phyloP scores from a whole-genome alignment of 2,888 invertebrate species.

The Sthenelais limicola region DNA sequence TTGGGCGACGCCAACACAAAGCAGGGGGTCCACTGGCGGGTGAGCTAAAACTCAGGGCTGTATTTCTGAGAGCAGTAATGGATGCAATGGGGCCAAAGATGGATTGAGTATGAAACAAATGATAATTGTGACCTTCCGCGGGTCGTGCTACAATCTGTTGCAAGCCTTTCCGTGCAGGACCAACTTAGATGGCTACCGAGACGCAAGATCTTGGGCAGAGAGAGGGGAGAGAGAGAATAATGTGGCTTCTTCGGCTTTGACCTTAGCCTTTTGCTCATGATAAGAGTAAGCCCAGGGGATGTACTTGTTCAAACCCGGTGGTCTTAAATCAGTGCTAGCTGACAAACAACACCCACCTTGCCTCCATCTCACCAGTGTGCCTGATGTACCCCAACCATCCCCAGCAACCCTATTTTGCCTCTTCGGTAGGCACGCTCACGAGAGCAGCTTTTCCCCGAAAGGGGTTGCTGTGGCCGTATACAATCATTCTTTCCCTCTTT shows the following conservation, averaged over 20 bases:
- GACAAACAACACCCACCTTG: constrained; percentile 10
- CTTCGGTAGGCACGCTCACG: too few relatives aligned
- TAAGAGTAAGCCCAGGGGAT: constrained; percentile 30
- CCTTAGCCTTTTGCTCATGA: constrained; percentile 8
- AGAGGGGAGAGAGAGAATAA: constrained; percentile 22
- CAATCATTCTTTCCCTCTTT: too few relatives aligned
- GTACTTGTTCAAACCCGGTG: constrained; percentile 12
- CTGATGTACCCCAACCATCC: too few relatives aligned
- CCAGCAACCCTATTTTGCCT: too few relatives aligned
- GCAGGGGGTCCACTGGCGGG: too few relatives aligned
- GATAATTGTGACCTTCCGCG: constrained; percentile 6
- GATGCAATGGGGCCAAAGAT: constrained; percentile 15
- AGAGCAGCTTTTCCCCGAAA: too few relatives aligned
- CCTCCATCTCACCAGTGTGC: too few relatives aligned
- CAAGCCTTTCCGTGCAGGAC: too few relatives aligned
- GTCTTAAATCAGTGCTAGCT: constrained; percentile 16
- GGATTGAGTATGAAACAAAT: constrained; percentile 22
- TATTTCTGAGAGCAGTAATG: constrained; percentile 28
- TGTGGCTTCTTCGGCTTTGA: constrained; percentile 18
- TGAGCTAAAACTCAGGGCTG: constrained; percentile 13
- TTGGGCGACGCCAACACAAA: too few relatives aligned
- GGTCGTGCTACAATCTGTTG: constrained; percentile 10
- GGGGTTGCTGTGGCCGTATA: too few relatives aligned
- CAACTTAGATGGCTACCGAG: too few relatives aligned
- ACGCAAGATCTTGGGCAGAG: too few relatives aligned